Conservation (phyloP, 2,113 vertebrate genomes). For the Telmatochromis sp. region DNA sequence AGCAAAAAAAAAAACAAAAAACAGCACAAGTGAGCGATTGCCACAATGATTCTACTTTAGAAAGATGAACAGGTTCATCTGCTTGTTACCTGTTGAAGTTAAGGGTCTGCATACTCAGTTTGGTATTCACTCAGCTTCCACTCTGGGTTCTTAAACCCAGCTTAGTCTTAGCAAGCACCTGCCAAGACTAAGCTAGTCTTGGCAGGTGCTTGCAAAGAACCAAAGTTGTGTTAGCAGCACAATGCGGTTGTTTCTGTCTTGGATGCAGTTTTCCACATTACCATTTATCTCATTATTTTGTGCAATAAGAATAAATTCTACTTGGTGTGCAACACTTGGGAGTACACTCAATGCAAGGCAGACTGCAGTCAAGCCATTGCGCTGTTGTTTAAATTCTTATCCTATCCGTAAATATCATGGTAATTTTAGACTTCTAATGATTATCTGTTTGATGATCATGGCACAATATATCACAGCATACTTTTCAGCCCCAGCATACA, state of each 20-base stretch:
- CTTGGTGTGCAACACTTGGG: no score
- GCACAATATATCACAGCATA: background rate
- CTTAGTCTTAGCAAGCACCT: background rate
- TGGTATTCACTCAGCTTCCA: background rate
- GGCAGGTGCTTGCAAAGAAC: background rate
- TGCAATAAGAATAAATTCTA: background rate
- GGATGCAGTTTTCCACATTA: background rate
- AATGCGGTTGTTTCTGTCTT: background rate
- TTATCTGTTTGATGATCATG: background rate
- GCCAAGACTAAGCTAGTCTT: background rate
- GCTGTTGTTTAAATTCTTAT: no score
- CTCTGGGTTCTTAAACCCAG: background rate
- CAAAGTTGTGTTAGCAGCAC: background rate
- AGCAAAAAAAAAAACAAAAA: background rate
- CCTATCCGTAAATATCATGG: background rate
- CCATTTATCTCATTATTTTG: background rate
- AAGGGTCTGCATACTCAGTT: background rate
- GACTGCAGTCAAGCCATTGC: no score
- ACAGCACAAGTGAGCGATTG: background rate
- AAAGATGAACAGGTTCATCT: background rate
- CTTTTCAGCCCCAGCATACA: background rate
- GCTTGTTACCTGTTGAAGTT: background rate
- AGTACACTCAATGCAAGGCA: no score
- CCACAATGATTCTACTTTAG: background rate
- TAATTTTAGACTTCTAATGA: background rate